Base-by-base conservation (phyloP, 2,888 invertebrate species). In the Cenopis cana region DNA sequence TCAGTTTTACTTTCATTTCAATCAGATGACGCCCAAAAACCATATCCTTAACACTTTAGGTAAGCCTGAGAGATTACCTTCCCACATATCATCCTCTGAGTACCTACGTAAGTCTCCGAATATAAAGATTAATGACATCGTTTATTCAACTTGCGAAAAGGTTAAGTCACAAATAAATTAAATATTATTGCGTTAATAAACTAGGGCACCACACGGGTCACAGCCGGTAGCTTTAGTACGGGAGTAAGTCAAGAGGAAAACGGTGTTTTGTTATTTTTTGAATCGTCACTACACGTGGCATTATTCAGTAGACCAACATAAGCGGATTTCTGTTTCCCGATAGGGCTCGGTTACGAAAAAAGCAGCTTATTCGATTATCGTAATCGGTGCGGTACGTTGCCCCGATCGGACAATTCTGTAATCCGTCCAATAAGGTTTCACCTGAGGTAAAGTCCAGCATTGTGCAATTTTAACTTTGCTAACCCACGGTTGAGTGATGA, bases 91-190 rank as follows among this genome's bases (percentile, higher is more conserved):
- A 61, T 67, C 61, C 55, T 49, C 38, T 38, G 67, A 71, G 67
- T 67, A 71, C 61, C 61, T 49, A 71, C 61, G 66, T 49, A 71
- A 67, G 66, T 49, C 67, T 36, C 60, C 67, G 71, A 71, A 71
- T 71, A 71, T 67, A 71, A 71, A 71, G 71, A 71, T 71, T 71
- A 71, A 71, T 71, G 66, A 38, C 71, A 67, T 67, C 71, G 71
- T 67, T 71, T 71, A 71, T 71, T 71, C 71, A 71, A 71, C 71
- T 71, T 67, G 67, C 71, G 71, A 71, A 71, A 71, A 71, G 71
- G 71, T 71, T 71, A 71, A 66, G 67, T 71, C 56, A 67, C 61
- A 67, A 67, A 71, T 71, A 71, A 71, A 61, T 71, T 71, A 71
- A 71, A 55, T 70, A 66, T 65, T 52, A 70, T 71, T 67, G 71